Evolutionary conservation across 2,113 vertebrate species (phyloP).

Genomic region (Coturnix japonica): DNA sequence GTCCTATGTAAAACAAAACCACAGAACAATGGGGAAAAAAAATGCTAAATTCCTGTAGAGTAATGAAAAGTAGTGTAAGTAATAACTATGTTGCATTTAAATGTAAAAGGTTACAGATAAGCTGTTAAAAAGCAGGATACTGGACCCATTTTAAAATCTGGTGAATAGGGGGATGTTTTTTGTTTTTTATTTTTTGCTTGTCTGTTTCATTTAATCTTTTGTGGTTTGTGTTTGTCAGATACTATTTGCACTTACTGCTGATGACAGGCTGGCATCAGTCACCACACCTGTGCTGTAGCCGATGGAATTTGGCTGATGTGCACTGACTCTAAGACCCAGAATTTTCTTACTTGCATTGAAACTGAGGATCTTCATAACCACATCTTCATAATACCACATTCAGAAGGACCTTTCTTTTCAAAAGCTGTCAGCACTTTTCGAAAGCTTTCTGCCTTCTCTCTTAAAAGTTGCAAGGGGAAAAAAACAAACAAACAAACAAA

Average conservation of each 20-base stretch:
- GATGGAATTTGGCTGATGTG: background rate
- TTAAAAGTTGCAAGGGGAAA: background rate
- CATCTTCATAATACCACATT: background rate
- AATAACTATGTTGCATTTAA: background rate
- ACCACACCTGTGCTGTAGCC: background rate
- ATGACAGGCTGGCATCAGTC: background rate
- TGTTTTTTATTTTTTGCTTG: background rate
- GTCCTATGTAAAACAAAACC: background rate
- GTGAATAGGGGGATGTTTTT: rapidly evolving
- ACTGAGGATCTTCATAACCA: background rate
- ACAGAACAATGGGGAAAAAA: background rate
- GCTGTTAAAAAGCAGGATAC: background rate
- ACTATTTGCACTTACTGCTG: background rate
- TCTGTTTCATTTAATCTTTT: background rate
- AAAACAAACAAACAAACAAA: no score
- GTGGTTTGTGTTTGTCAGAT: background rate
- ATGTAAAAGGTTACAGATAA: background rate
- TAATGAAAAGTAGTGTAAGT: background rate
- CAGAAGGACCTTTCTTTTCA: background rate
- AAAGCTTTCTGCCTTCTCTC: background rate
- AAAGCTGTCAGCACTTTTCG: background rate
- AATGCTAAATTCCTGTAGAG: background rate
- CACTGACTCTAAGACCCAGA: background rate
- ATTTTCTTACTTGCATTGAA: background rate
- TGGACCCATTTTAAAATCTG: background rate